Percentiles rank a stretch among this genome's conserved stretches.
phyloP scores from a whole-genome alignment of 2,888 invertebrate species.

The Limnephilus marmoratus region DNA sequence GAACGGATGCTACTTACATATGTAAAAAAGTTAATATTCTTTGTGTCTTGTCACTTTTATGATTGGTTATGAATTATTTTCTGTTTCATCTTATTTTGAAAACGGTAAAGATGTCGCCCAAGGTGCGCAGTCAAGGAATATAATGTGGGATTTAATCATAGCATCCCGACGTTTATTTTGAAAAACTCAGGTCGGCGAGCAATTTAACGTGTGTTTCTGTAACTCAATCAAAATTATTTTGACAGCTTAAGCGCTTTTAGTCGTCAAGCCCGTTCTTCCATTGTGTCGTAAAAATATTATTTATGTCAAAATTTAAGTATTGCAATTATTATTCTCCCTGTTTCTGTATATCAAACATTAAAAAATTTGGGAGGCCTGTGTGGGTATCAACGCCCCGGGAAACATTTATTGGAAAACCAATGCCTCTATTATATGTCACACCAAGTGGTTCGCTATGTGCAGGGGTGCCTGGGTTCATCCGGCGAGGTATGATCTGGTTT shows the following conservation, averaged over 20 bases:
- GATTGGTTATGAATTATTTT: slow-evolving; percentile 49
- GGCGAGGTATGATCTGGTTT: too few species aligned
- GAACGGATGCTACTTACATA: neutral
- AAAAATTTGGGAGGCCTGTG: too few species aligned
- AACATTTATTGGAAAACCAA: too few species aligned
- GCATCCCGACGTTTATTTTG: neutral
- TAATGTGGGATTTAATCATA: slow-evolving; percentile 12
- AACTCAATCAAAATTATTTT: neutral
- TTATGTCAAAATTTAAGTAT: neutral
- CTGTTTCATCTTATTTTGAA: slow-evolving; percentile 50
- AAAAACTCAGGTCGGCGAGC: neutral
- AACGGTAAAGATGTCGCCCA: slow-evolving; percentile 42
- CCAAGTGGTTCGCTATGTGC: too few species aligned
- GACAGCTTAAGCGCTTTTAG: slow-evolving; percentile 2
- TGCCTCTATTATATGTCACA: too few species aligned
- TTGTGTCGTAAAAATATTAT: slow-evolving; percentile 2
- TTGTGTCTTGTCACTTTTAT: slow-evolving; percentile 42
- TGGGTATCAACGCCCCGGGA: too few species aligned
- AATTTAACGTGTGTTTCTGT: slow-evolving; percentile 2
- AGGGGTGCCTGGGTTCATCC: too few species aligned
- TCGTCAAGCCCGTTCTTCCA: neutral
- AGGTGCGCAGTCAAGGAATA: neutral
- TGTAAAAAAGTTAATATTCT: slow-evolving; percentile 21
- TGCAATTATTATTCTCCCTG: neutral
- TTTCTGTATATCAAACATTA: neutral